phyloP scores from a whole-genome alignment of 2,888 invertebrate species.

The Drosophila neotestacea region DNA sequence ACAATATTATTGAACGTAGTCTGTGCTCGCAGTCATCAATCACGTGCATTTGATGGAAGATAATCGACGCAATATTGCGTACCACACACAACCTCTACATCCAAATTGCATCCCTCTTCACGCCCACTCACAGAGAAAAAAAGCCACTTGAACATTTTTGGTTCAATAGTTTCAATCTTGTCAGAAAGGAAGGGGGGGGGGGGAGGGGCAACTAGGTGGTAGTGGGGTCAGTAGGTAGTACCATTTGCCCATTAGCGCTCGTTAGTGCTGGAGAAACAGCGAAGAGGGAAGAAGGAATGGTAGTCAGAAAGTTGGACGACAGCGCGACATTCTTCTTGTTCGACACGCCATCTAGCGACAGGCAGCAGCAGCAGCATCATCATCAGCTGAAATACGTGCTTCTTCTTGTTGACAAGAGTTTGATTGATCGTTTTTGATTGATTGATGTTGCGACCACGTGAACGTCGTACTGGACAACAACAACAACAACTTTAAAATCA shows the following conservation, averaged over 20 bases:
- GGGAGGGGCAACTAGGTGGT: too few species aligned
- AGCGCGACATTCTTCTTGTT: constrained; percentile 68
- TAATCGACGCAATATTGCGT: constrained; percentile 76
- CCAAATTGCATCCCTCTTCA: background rate
- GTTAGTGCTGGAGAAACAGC: constrained; percentile 44
- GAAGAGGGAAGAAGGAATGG: background rate
- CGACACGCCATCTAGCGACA: constrained; percentile 74
- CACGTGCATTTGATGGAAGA: constrained; percentile 72
- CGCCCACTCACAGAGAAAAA: background rate
- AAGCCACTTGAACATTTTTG: constrained; percentile 58
- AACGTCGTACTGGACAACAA: background rate
- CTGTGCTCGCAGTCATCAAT: constrained; percentile 66
- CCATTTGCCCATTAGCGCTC: constrained; percentile 69
- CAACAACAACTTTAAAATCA: constrained; percentile 60
- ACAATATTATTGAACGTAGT: constrained; percentile 3
- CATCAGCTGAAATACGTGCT: constrained; percentile 49
- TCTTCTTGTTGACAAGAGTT: constrained; percentile 62
- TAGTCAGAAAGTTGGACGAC: constrained; percentile 56
- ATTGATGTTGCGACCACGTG: constrained; percentile 53
- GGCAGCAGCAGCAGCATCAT: constrained; percentile 44
- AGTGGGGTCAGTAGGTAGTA: constrained; percentile 3
- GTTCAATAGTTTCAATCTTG: constrained; percentile 62
- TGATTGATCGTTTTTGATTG: constrained; percentile 75
- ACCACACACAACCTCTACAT: background rate
- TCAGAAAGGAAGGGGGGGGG: background rate